Evolutionary conservation across 2,797 vertebrate species (phyloP).

Genomic region (Enteromius afrohamiltoni): DNA sequence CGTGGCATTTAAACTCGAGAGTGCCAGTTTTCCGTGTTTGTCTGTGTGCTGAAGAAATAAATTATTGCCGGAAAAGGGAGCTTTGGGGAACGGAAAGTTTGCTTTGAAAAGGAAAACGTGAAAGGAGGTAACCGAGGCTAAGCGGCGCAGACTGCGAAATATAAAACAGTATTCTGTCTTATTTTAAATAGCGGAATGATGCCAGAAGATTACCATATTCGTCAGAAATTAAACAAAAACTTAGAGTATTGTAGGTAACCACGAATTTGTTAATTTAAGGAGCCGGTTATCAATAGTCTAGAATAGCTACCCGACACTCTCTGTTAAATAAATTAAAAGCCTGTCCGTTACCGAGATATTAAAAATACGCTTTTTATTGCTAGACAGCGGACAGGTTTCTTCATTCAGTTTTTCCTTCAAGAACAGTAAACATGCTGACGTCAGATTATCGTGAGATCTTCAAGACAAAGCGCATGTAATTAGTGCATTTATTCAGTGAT

Average conservation of each 20-base stretch:
- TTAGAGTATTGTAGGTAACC: neutral
- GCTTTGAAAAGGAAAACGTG: slow-evolving; percentile 69
- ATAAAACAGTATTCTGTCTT: slow-evolving; percentile 35
- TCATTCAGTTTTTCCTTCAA: slow-evolving; percentile 64
- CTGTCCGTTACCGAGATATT: slow-evolving; percentile 41
- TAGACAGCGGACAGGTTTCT: slow-evolving; percentile 29
- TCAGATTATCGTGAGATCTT: slow-evolving; percentile 62
- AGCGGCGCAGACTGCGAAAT: slow-evolving; percentile 21
- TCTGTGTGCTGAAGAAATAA: slow-evolving; percentile 64
- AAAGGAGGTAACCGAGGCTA: slow-evolving; percentile 67
- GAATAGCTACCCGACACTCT: neutral
- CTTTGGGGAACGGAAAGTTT: slow-evolving; percentile 69
- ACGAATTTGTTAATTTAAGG: slow-evolving; percentile 3
- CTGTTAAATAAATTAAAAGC: neutral
- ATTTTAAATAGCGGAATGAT: slow-evolving; percentile 37
- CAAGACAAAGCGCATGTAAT: slow-evolving; percentile 70
- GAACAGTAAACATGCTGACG: slow-evolving; percentile 69
- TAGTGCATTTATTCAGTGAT: slow-evolving; percentile 72
- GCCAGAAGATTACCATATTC: neutral
- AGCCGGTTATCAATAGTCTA: neutral
- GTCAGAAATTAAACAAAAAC: neutral
- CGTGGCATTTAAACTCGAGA: slow-evolving; percentile 74
- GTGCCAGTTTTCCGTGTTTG: slow-evolving; percentile 63
- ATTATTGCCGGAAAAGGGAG: slow-evolving; percentile 61
- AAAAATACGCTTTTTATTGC: neutral